These are phyloP conservation scores for Pelobates fuscus DNA, from an alignment of 2,113 vertebrate genomes.

Conservation along the genomic window DNA sequence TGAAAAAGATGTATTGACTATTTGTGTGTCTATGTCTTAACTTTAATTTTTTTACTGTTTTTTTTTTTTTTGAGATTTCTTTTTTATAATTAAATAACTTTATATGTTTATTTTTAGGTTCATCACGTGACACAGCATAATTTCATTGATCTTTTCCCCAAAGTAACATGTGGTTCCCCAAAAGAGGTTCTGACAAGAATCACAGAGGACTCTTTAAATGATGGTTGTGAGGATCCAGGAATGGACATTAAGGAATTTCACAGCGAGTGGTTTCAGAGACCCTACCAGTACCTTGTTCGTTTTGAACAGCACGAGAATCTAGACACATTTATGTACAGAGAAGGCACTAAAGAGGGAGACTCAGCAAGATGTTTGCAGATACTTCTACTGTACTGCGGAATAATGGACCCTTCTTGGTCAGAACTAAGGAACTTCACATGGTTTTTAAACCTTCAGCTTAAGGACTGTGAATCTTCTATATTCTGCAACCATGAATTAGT, in stretches of 20 bases:
- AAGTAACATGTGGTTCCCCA: conserved; percentile 81
- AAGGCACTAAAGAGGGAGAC: conserved; percentile 69
- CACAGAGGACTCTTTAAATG: conserved; percentile 52
- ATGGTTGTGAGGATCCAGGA: conserved; percentile 65
- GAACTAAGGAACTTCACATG: conserved; percentile 87
- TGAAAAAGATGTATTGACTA: too few relatives aligned
- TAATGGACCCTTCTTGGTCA: conserved; percentile 87
- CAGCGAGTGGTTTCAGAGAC: conserved; percentile 85
- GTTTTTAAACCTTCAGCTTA: conserved; percentile 87
- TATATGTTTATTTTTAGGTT: conserved; percentile 47
- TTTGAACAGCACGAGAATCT: conserved; percentile 69
- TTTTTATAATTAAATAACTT: too few relatives aligned
- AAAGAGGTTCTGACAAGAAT: conserved; percentile 81
- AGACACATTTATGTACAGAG: conserved; percentile 72
- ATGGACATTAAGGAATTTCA: conserved; percentile 83
- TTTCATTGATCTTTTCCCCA: conserved; percentile 86
- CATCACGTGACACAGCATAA: conserved; percentile 48
- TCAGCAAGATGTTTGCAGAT: conserved; percentile 83
- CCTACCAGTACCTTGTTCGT: conserved; percentile 87
- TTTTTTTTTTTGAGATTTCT: too few relatives aligned
- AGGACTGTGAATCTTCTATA: conserved; percentile 84
- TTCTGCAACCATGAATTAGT: conserved; percentile 79
- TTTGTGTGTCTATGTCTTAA: too few relatives aligned
- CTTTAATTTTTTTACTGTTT: too few relatives aligned
- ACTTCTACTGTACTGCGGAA: conserved; percentile 83